Evolutionary conservation across 1,140 invertebrate species (phyloP), one percentile per base, ranked within the genome.

Genomic region (Solen grandis): DNA sequence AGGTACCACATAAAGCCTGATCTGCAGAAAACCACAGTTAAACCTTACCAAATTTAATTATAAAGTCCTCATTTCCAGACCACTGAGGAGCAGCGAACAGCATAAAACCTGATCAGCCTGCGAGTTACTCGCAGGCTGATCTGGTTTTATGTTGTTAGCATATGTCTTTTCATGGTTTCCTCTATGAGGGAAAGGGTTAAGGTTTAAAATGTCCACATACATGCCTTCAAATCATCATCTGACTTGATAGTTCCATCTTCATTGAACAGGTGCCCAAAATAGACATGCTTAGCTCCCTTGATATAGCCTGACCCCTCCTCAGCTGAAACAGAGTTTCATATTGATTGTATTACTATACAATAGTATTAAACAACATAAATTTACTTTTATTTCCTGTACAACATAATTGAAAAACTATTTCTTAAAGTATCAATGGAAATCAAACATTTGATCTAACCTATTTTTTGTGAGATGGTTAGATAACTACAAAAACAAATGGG

Each of bases 231-330:
- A 10, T 85, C 82, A n/a, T 77, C 54, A 25, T 81, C 55, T 2
- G 78, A 57, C 41, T 85, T 85, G 14, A 84, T 70, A 0, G 81
- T 85, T 27, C 73, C 75, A 75, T 85, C 82, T 66, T 81, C 63
- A 63, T 83, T 85, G 41, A 85, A 85, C 22, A 85, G 41, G 8
- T 31, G 29, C 33, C 8, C 13, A 31, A 81, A 85, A n/a, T 72
- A 73, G 5, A 84, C 70, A 62, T 70, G 70, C 19, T 78, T 83
- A 14, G 74, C 33, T 38, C 82, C 84, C 10, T 59, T 31, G 19
- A 85, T 83, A 31, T 69, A 50, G 5, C 82, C 78, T 13, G 75
- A 59, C 27, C 52, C 57, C 2, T 38, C 35, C 13, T 54, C 76
- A 54, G 66, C 57, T 59, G 35, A 36, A 38, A 50, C 35, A 55